Conservation (phyloP, 92 coral and sea anemone species). For the Actinostola sp. region DNA sequence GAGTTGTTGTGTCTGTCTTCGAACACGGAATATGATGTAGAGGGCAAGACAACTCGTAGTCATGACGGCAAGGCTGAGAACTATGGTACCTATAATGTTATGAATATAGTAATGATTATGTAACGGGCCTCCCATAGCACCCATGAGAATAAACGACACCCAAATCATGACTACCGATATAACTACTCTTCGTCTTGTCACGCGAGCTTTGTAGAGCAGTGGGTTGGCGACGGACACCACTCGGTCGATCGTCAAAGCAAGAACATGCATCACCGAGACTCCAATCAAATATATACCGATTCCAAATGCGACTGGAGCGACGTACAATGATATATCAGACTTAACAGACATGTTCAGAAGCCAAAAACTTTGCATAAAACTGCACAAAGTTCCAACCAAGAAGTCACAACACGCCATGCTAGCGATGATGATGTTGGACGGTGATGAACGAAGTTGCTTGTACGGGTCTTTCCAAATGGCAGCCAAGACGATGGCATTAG, state of each 20-base stretch:
- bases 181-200: constrained; percentile 2
- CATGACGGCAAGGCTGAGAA: not conserved
- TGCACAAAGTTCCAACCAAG: not conserved
- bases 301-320: not conserved
- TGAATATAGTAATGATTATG: not conserved
- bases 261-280: constrained; percentile 1
- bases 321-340: not conserved
- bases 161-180: not conserved
- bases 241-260: constrained; percentile 15
- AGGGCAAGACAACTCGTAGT: not conserved
- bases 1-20: not conserved
- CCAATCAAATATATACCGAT: not conserved
- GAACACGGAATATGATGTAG: not conserved
- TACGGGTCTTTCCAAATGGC: constrained; percentile 17
- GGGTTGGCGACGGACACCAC: constrained; percentile 4
- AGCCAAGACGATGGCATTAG: constrained; percentile 11
- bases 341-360: not conserved
- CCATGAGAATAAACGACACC: not conserved
- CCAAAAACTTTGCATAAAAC: not conserved
- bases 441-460: too few species aligned
- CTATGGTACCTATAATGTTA: not conserved
- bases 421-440: too few species aligned
- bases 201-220: constrained; percentile 6
- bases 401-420: too few species aligned
- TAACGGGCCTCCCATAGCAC: not conserved